These are phyloP conservation scores for Sarcophaga rosellei DNA, from an alignment of 2,888 invertebrate genomes.

Conservation along the genomic window DNA sequence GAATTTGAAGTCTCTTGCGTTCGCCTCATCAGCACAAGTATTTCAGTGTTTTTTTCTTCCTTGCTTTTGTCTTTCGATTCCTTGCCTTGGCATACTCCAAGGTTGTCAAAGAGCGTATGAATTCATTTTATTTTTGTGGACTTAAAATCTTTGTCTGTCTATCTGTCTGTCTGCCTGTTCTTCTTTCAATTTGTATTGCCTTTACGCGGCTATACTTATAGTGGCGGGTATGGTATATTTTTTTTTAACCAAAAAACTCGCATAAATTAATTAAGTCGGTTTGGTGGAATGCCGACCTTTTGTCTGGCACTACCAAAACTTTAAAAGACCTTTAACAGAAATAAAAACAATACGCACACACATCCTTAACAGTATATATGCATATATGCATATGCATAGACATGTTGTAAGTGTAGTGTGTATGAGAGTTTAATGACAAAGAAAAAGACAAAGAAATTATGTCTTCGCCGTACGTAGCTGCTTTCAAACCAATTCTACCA, in stretches of 20 bases:
- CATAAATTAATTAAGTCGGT: slow-evolving; percentile 80
- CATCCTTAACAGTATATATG: slow-evolving; percentile 33
- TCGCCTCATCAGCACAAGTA: slow-evolving; percentile 40
- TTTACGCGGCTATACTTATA: not conserved
- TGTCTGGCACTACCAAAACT: slow-evolving; percentile 75
- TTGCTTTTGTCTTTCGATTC: not conserved
- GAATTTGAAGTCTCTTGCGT: slow-evolving; percentile 32
- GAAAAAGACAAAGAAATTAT: slow-evolving; percentile 59
- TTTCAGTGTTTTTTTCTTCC: not conserved
- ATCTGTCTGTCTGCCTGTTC: slow-evolving; percentile 39
- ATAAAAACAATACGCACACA: slow-evolving; percentile 54
- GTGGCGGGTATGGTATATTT: not conserved
- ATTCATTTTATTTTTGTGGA: slow-evolving; percentile 35
- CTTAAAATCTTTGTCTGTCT: slow-evolving; percentile 31
- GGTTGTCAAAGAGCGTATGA: slow-evolving; percentile 42
- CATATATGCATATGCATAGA: not conserved
- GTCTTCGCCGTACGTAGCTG: slow-evolving; percentile 16
- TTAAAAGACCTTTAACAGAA: slow-evolving; percentile 37
- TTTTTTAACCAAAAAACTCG: slow-evolving; percentile 73
- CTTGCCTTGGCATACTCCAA: slow-evolving; percentile 62
- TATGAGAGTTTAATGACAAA: slow-evolving; percentile 33
- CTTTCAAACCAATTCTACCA: not conserved
- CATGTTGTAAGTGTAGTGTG: slow-evolving; percentile 9
- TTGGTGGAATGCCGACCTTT: slow-evolving; percentile 78
- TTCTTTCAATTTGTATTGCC: slow-evolving; percentile 16